Base-by-base conservation (phyloP, 2,797 vertebrate species). In the Phataginus tetradactyla region DNA sequence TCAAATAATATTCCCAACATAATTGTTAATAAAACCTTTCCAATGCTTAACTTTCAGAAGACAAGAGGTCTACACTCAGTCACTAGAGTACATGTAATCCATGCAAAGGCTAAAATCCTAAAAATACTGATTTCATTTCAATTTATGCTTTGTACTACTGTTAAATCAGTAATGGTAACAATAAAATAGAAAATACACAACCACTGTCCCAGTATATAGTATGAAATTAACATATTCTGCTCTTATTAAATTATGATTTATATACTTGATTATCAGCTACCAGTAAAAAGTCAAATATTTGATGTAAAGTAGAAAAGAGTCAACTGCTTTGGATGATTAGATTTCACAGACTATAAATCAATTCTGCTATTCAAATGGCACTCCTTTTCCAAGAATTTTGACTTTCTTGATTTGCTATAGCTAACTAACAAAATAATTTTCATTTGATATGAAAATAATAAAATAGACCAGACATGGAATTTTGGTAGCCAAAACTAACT, bases 11-110 rank as follows among this genome's bases (percentile, higher is more conserved):
- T 55, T 77, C 13, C 85, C 57, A 53, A 34, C 15, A 74, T 88
- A 61, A 84, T 66, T 93, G 91, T 59, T 69, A 77, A 83, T 66
- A 81, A 61, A 92, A 59, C 2, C 1, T 72, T 69, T 37, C 59
- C 25, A 81, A 51, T 57, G 17, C 71, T 81, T 86, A 89, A n/a
- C 17, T 93, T 81, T 61, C 49, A 92, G 72, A 91, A 93, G n/a
- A 71, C 27, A 85, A 85, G 55, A 45, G 9, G 45, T 45, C 45
- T 10, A 45, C 10, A 80, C 14, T n/a, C 61, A 80, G 63, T 74
- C 69, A 83, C 23, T 49, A 51, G 32, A 84, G 5, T 34, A 49
- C 2, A 15, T 39, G 57, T 27, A 53, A 59, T 55, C 15, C 2
- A 49, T 45, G 34, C 32, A 81, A 14, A 68, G 25, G 59, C n/a